These are phyloP conservation scores for Sitophilus oryzae DNA, from an alignment of 1,140 invertebrate genomes.

Conservation along the genomic window DNA sequence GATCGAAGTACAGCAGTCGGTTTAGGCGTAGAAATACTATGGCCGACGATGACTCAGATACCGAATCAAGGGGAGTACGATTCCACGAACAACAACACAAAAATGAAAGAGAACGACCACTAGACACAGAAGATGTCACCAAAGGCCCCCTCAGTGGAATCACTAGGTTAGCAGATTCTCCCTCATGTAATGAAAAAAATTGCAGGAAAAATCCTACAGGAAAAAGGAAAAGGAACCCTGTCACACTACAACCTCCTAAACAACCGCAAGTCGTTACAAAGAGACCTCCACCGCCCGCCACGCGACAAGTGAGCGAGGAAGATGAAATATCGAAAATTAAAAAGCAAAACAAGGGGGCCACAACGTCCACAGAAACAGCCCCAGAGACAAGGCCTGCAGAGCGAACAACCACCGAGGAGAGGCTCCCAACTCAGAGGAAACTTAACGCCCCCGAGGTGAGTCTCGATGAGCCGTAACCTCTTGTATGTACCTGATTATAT, in stretches of 20 bases:
- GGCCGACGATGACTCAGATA: conserved; percentile 62
- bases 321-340: conserved; percentile 87
- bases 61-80: conserved; percentile 54
- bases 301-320: conserved; percentile 76
- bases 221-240: conserved; percentile 68
- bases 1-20: conserved; percentile 60
- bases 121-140: conserved; percentile 85
- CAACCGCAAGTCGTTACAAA: conserved; percentile 52
- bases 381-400: conserved; percentile 50
- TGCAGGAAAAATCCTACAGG: conserved; percentile 73
- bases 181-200: conserved; percentile 80
- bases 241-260: conserved; percentile 47
- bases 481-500: conserved; percentile 39
- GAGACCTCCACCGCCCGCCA: conserved; percentile 49
- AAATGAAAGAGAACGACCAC: conserved; percentile 69
- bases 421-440: conserved; percentile 49
- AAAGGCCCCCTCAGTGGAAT: conserved; percentile 85
- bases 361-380: conserved; percentile 49
- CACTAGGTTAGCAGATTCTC: conserved; percentile 80
- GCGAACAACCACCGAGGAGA: conserved; percentile 45
- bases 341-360: conserved; percentile 74
- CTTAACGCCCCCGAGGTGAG: conserved; percentile 63
- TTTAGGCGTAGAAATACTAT: conserved; percentile 48
- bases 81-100: conserved; percentile 48
- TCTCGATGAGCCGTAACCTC: conserved; percentile 49